These are phyloP conservation scores for Lasaia peninsularis DNA, from an alignment of 1,140 invertebrate genomes.

Conservation along the genomic window DNA sequence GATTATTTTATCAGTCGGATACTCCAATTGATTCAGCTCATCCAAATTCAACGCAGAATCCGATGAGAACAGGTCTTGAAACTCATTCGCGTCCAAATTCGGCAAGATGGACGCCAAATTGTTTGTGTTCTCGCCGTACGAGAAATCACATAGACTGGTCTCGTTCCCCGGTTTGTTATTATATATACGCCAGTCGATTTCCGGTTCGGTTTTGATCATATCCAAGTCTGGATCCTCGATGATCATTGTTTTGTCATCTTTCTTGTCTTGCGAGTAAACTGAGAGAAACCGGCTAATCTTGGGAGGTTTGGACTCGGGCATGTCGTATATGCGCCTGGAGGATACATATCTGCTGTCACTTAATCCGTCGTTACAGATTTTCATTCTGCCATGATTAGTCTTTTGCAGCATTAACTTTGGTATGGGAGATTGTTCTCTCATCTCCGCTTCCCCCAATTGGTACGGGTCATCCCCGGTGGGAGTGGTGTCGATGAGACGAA, in stretches of 20 bases:
- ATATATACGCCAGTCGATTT: constrained; percentile 47
- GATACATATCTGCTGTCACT: constrained; percentile 17
- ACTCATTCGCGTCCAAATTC: constrained; percentile 42
- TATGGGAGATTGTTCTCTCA: constrained; percentile 64
- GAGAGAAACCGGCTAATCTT: constrained; percentile 27
- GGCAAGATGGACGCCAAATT: constrained; percentile 37
- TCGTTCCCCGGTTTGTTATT: constrained; percentile 32
- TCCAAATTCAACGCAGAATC: constrained; percentile 39
- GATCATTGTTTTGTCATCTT: constrained; percentile 37
- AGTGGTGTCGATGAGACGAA: constrained; percentile 60
- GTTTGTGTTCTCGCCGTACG: constrained; percentile 39
- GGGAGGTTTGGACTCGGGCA: constrained; percentile 28
- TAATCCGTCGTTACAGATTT: constrained; percentile 33
- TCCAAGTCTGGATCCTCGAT: constrained; percentile 45
- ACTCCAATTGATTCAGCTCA: constrained; percentile 33
- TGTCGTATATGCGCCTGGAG: constrained; percentile 42
- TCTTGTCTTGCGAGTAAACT: constrained; percentile 35
- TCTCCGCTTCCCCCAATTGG: constrained; percentile 60
- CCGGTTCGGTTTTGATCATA: constrained; percentile 46
- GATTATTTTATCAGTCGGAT: constrained; percentile 26
- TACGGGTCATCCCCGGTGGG: constrained; percentile 67
- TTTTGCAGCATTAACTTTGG: constrained; percentile 66
- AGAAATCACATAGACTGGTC: constrained; percentile 46
- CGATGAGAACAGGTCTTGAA: constrained; percentile 44
- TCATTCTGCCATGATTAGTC: constrained; percentile 51